Conservation (phyloP, 2,113 vertebrate species). For the Spizaetus ornatus region DNA sequence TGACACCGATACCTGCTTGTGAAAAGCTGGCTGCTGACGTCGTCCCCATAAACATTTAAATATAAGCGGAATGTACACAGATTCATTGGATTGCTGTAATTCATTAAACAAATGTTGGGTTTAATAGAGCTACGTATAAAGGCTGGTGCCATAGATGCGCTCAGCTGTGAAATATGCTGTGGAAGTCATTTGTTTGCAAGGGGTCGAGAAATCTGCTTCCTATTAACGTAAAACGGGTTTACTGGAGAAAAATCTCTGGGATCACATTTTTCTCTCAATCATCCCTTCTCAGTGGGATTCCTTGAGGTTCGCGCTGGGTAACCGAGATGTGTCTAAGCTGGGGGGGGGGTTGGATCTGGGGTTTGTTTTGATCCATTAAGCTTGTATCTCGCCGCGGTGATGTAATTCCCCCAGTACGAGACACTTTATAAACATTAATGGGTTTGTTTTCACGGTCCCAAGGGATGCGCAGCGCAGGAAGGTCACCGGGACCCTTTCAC, state of each 20-base stretch:
- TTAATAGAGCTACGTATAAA: constrained; percentile 37
- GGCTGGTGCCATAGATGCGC: constrained; percentile 39
- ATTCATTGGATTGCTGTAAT: constrained; percentile 29
- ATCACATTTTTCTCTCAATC: constrained; percentile 36
- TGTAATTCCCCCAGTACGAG: constrained; percentile 15
- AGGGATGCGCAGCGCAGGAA: not conserved
- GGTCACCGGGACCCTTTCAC: not conserved
- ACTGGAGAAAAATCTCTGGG: not conserved
- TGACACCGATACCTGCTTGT: constrained; percentile 27
- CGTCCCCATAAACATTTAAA: constrained; percentile 17
- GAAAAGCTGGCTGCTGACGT: constrained; percentile 20
- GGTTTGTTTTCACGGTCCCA: not conserved
- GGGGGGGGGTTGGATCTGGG: not conserved
- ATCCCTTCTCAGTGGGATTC: constrained; percentile 15
- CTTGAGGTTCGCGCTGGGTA: not conserved
- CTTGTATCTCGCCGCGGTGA: not conserved
- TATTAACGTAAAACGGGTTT: not conserved
- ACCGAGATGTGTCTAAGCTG: not conserved
- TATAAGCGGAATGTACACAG: not conserved
- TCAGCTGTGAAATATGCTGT: constrained; percentile 48
- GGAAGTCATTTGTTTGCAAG: constrained; percentile 17
- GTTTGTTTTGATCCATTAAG: constrained; percentile 32
- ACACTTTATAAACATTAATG: constrained; percentile 17
- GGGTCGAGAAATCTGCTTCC: constrained; percentile 50
- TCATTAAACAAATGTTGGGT: constrained; percentile 59